Conservation (phyloP, 2,888 invertebrate species). For the Thalpophila matura region DNA sequence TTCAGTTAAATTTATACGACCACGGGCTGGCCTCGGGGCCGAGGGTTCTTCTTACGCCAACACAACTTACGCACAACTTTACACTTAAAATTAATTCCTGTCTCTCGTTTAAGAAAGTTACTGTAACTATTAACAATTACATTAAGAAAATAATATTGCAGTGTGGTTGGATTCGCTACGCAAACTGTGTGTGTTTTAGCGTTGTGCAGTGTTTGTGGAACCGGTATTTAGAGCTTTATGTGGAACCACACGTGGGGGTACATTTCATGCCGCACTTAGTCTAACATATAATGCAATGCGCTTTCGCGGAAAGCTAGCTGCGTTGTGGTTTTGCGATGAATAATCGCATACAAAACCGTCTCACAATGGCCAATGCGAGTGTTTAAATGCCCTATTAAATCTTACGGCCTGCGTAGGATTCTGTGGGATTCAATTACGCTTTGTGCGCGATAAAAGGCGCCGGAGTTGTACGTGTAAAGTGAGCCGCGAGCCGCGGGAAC, state of each 20-base stretch:
- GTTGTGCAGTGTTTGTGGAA: slow-evolving; percentile 64
- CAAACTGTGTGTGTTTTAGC: slow-evolving; percentile 65
- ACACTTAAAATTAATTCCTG: slow-evolving; percentile 71
- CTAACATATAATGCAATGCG: slow-evolving; percentile 80
- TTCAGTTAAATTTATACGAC: slow-evolving; percentile 76
- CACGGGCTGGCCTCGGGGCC: slow-evolving; percentile 67
- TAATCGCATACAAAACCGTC: slow-evolving; percentile 88
- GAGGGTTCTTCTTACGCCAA: slow-evolving; percentile 73
- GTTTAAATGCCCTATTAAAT: slow-evolving; percentile 91
- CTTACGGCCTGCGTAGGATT: slow-evolving; percentile 89
- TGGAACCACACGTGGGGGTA: slow-evolving; percentile 76
- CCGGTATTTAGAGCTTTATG: slow-evolving; percentile 72
- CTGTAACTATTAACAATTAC: slow-evolving; percentile 67
- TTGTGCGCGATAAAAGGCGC: slow-evolving; percentile 89
- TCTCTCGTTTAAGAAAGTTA: slow-evolving; percentile 64
- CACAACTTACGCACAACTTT: slow-evolving; percentile 70
- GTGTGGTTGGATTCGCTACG: slow-evolving; percentile 56
- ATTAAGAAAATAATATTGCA: slow-evolving; percentile 62
- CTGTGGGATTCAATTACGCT: slow-evolving; percentile 91
- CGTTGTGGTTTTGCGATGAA: slow-evolving; percentile 85
- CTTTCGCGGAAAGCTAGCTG: slow-evolving; percentile 84
- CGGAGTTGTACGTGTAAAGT: slow-evolving; percentile 87
- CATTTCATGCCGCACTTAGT: slow-evolving; percentile 76
- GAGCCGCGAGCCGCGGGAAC: slow-evolving; percentile 85
- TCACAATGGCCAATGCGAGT: slow-evolving; percentile 90